Evolutionary conservation across 2,113 vertebrate genomes (phyloP).

Genomic region (Corythoichthys intestinalis): DNA sequence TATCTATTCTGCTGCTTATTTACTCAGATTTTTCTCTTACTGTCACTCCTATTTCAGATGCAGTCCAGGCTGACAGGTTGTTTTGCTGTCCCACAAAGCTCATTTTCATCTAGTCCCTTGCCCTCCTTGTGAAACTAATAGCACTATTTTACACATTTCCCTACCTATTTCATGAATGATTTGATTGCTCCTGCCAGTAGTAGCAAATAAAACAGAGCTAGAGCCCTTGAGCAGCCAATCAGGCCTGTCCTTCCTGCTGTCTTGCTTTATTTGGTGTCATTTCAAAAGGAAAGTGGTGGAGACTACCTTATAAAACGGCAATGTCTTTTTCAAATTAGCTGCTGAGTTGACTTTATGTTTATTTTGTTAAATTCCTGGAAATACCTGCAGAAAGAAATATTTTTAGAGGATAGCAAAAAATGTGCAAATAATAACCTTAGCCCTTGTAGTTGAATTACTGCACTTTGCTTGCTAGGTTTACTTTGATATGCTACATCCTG

Average conservation of each 20-base stretch:
- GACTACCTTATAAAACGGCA: slow-evolving; percentile 40
- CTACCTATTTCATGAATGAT: slow-evolving; percentile 8
- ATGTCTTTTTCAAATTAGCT: slow-evolving; percentile 28
- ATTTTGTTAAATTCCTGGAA: slow-evolving; percentile 16
- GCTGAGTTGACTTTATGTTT: not conserved
- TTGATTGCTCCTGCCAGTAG: slow-evolving; percentile 11
- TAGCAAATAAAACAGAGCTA: slow-evolving; percentile 22
- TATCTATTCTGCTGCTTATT: not conserved
- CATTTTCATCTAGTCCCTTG: not conserved
- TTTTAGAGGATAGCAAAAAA: slow-evolving; percentile 2
- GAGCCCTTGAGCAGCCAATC: slow-evolving; percentile 1
- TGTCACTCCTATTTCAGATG: not conserved
- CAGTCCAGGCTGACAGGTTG: slow-evolving; percentile 20
- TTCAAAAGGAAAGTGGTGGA: slow-evolving; percentile 34
- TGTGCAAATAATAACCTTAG: not conserved
- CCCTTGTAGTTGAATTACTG: too few species aligned
- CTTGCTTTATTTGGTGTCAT: slow-evolving; percentile 20
- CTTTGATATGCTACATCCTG: too few species aligned
- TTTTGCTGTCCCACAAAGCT: not conserved
- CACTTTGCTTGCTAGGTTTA: too few species aligned
- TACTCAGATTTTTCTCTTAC: not conserved
- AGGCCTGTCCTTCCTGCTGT: slow-evolving; percentile 15
- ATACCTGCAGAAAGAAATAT: slow-evolving; percentile 15
- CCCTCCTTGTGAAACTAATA: slow-evolving; percentile 16
- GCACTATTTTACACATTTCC: slow-evolving; percentile 26